phyloP scores from a whole-genome alignment of 2,888 invertebrate species.

The Megastigmus dorsalis region DNA sequence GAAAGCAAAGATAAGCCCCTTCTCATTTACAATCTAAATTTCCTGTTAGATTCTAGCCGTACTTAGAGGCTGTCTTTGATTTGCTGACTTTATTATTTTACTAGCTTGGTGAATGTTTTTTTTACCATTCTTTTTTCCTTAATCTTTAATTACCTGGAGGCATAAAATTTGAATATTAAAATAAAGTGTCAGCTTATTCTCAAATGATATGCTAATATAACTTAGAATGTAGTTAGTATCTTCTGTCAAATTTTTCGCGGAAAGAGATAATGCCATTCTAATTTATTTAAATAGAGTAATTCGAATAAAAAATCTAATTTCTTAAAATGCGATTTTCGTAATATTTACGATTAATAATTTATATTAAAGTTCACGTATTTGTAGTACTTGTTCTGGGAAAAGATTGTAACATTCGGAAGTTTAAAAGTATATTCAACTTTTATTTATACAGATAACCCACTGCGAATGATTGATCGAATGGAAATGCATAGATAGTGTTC shows the following conservation, averaged over 20 bases:
- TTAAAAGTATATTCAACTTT: background rate
- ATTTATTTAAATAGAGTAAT: too few species aligned
- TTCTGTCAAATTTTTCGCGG: background rate
- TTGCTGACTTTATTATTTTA: background rate
- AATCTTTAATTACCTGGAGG: too few species aligned
- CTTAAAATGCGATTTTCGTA: background rate
- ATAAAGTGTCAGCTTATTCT: too few species aligned
- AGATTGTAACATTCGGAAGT: background rate
- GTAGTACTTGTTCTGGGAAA: too few species aligned
- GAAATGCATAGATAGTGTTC: constrained; percentile 1
- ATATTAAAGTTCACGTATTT: too few species aligned
- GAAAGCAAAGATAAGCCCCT: constrained; percentile 31
- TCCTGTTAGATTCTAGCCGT: constrained; percentile 4
- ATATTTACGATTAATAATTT: background rate
- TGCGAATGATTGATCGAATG: constrained; percentile 22
- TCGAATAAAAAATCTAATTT: too few species aligned
- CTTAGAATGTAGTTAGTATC: background rate
- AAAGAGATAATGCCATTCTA: background rate
- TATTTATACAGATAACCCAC: background rate
- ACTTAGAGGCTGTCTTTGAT: background rate
- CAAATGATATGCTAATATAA: background rate
- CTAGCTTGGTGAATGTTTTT: too few species aligned
- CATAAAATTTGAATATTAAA: too few species aligned
- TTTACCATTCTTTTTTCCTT: too few species aligned
- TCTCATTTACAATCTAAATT: constrained; percentile 44